A percentile compares a stretch with the other conserved stretches of the same genome.
These are phyloP conservation scores for Ostrea denselamellosa DNA, from an alignment of 1,140 invertebrate species.

Conservation along the genomic window DNA sequence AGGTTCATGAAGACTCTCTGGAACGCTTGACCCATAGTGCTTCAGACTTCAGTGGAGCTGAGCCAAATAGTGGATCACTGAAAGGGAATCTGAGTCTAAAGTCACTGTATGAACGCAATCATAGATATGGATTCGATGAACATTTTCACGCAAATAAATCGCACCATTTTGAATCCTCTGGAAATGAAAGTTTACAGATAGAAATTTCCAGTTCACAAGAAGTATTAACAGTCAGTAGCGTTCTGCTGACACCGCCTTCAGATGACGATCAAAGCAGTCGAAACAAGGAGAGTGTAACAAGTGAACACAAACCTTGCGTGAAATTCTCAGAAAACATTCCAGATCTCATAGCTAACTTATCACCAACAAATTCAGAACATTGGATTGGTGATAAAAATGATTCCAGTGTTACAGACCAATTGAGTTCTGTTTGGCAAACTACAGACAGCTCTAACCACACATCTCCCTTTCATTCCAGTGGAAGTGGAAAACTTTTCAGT, in stretches of 20 bases:
- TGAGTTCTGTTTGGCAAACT: background rate
- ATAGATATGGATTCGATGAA: conserved; percentile 51
- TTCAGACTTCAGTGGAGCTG: conserved; percentile 38
- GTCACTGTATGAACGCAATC: conserved; percentile 63
- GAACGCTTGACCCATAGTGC: conserved; percentile 53
- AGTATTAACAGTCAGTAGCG: conserved; percentile 50
- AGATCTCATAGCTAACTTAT: conserved; percentile 3
- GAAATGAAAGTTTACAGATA: conserved; percentile 20
- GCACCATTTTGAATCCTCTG: background rate
- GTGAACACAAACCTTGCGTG: conserved; percentile 11
- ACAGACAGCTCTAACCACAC: conserved; percentile 42
- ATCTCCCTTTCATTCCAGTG: conserved; percentile 31
- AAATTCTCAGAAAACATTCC: conserved; percentile 44
- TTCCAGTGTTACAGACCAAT: background rate
- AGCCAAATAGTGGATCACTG: conserved; percentile 53
- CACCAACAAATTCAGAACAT: conserved; percentile 2
- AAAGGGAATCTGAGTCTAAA: conserved; percentile 65
- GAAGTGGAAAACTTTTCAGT: conserved; percentile 39
- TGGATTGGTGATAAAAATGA: background rate
- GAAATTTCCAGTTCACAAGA: conserved; percentile 42
- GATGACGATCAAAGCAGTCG: conserved; percentile 59
- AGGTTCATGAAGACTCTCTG: conserved; percentile 34
- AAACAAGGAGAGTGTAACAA: background rate
- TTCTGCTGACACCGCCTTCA: conserved; percentile 65
- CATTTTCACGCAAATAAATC: background rate